Evolutionary conservation across 2,113 vertebrate genomes (phyloP).

Genomic region (Apus apus): DNA sequence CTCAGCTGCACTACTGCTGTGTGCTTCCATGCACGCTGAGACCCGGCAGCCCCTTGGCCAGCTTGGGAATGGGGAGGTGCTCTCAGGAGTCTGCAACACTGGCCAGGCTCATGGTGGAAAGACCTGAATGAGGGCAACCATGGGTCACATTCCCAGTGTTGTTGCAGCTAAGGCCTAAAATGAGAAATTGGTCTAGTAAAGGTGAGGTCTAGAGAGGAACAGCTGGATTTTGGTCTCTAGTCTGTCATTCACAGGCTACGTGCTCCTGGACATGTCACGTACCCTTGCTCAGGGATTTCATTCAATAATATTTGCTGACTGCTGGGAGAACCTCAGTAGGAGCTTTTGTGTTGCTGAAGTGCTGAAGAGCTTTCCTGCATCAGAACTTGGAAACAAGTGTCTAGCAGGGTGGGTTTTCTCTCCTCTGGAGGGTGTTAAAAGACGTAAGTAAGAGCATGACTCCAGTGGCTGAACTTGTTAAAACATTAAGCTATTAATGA

Average conservation of each 20-base stretch:
- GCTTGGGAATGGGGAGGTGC: rapidly evolving
- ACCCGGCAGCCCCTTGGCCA: rapidly evolving
- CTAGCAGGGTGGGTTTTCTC: neutral
- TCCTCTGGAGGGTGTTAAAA: neutral
- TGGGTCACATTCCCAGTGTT: neutral
- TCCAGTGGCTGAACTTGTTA: neutral
- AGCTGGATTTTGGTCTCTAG: neutral
- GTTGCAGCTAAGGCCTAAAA: neutral
- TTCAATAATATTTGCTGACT: neutral
- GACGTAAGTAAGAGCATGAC: neutral
- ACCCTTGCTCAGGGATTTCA: neutral
- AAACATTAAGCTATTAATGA: neutral
- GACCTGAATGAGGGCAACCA: rapidly evolving
- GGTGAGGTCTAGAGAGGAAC: neutral
- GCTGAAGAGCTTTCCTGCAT: neutral
- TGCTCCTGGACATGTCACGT: rapidly evolving
- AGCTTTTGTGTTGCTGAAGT: neutral
- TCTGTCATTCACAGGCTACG: neutral
- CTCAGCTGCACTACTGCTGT: rapidly evolving
- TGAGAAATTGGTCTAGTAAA: neutral
- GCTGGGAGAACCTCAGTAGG: neutral
- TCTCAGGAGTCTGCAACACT: neutral
- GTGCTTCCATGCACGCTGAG: rapidly evolving
- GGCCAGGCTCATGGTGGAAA: neutral
- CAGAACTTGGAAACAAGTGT: rapidly evolving